Percentiles rank a stretch among this genome's conserved stretches.
Evolutionary conservation across 2,888 invertebrate genomes (phyloP).

Genomic region (Drosophila yooni): DNA sequence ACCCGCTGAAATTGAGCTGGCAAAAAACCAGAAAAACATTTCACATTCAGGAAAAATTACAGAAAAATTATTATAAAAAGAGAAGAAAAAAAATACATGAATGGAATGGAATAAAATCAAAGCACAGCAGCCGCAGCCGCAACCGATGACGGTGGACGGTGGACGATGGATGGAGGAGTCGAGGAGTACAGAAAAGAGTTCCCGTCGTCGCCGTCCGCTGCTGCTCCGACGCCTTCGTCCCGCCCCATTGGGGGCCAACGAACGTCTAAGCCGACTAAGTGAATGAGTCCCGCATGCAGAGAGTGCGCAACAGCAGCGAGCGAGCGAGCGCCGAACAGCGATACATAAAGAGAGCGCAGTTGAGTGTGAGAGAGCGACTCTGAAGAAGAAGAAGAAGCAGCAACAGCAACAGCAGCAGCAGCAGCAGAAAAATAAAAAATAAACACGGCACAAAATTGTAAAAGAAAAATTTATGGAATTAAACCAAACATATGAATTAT

Average conservation of each 20-base stretch:
- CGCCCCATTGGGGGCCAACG: constrained; percentile 74
- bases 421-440: constrained; percentile 22
- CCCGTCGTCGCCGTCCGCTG: constrained; percentile 24
- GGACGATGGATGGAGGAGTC: background rate
- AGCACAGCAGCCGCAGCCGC: constrained; percentile 27
- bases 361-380: constrained; percentile 19
- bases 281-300: constrained; percentile 38
- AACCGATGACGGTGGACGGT: background rate
- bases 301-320: constrained; percentile 14
- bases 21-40: constrained; percentile 60
- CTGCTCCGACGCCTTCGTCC: constrained; percentile 29
- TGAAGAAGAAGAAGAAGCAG: constrained; percentile 15
- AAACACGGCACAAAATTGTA: constrained; percentile 62
- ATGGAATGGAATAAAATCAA: constrained; percentile 64
- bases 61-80: constrained; percentile 27
- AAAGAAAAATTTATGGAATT: constrained; percentile 77
- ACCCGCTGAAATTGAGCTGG: constrained; percentile 54
- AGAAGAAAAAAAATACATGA: constrained; percentile 50
- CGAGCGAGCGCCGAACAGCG: constrained; percentile 6
- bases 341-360: constrained; percentile 16
- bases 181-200: constrained; percentile 36
- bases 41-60: constrained; percentile 63
- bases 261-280: constrained; percentile 73
- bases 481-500: constrained; percentile 76
- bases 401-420: constrained; percentile 1